These are phyloP conservation scores for Cacoxenus indagator DNA, from an alignment of 2,888 invertebrate species.

Conservation along the genomic window DNA sequence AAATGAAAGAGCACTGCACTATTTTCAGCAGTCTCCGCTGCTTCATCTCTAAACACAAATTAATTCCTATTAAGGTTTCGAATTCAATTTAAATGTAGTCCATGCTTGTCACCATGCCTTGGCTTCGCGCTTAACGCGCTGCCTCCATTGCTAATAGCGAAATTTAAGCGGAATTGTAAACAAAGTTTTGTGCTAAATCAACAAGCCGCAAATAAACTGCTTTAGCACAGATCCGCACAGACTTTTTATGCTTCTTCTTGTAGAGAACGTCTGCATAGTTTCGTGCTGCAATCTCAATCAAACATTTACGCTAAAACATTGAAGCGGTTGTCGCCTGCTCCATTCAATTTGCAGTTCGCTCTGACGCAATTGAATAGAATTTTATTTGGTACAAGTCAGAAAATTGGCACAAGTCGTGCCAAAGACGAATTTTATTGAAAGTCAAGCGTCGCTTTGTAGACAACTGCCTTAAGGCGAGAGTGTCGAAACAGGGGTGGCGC, in stretches of 20 bases:
- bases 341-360: neutral
- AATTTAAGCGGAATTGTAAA: constrained; percentile 59
- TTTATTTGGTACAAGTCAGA: constrained; percentile 14
- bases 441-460: constrained; percentile 25
- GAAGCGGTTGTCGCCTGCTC: neutral
- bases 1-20: neutral
- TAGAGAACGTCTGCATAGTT: neutral
- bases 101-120: neutral
- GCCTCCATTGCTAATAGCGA: constrained; percentile 48
- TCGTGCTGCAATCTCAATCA: neutral
- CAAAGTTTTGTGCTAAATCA: constrained; percentile 51
- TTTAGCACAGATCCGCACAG: constrained; percentile 42
- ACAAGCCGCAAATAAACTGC: constrained; percentile 58
- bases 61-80: constrained; percentile 62
- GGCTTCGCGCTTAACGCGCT: neutral
- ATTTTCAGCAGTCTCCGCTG: neutral
- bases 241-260: constrained; percentile 28
- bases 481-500: neutral
- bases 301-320: neutral
- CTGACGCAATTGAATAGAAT: neutral
- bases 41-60: constrained; percentile 46
- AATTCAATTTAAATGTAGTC: constrained; percentile 48
- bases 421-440: constrained; percentile 45
- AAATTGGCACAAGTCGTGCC: constrained; percentile 49
- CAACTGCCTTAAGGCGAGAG: neutral